Evolutionary conservation across 2,888 invertebrate species (phyloP), one percentile per base, ranked within the genome.

Genomic region (Augochlorella aurata): DNA sequence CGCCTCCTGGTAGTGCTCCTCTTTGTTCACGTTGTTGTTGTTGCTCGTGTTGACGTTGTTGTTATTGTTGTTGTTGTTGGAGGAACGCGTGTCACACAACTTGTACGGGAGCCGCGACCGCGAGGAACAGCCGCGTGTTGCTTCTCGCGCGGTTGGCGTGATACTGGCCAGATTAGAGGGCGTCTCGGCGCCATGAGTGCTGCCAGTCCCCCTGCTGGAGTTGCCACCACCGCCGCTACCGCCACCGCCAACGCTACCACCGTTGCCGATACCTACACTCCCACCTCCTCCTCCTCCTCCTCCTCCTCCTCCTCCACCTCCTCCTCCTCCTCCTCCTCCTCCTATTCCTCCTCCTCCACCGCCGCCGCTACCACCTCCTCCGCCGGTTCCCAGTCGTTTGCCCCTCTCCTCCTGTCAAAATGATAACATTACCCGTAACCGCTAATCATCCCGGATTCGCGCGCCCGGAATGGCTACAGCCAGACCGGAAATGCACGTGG

Each of bases 111-210:
- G 81, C 63, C 90, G 89, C 82, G 89, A 90, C 66, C 92, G 92
- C 84, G 90, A 77, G 75, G 78, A 75, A 49, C 76, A 49, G 52
- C 52, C 85, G 63, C 92, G 91, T 92, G 90, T 89, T 91, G 90
- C 88, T 90, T 93, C 93, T 90, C 93, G 93, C 92, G 92, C 91
- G 87, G 89, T 90, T 90, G 92, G 92, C 93, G 93, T 92, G 91
- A 92, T 91, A 93, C 93, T 93, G 92, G 91, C 90, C 85, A 91
- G 91, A 92, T 93, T 91, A 90, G 91, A 90, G 91, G 91, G 89
- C 91, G 91, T 89, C 90, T 92, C 93, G 85, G 89, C 89, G 89
- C 88, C 90, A 88, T 89, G 89, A 90, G 87, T 88, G 86, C 83
- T 88, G 83, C 85, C 86, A 84, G 87, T 85, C 88, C 90, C 91